Base-by-base conservation (phyloP, 2,888 invertebrate species). In the Antheraea yamamai region DNA sequence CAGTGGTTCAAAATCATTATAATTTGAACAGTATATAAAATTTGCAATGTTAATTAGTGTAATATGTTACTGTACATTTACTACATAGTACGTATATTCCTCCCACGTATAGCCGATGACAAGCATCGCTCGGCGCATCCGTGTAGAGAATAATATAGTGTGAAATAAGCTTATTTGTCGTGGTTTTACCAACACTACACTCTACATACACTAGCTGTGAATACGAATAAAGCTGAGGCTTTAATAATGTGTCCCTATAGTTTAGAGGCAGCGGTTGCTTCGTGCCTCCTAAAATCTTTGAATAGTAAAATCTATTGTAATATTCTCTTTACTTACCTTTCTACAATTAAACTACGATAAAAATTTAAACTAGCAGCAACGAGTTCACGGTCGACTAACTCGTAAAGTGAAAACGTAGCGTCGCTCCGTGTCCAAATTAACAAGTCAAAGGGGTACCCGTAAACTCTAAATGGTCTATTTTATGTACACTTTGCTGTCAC, bases 111-210 rank as follows among this genome's bases (percentile, higher is more conserved):
- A 66, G 16, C 2, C 30, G 64, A 66, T 66, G 64, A 66, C 26
- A 66, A 30, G 64, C 64, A 66, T 66, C 64, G 26, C 16, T 66
- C 64, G 64, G 3, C 30, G 30, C 64, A 16, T 16, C 14, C 30
- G 30, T 66, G 64, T 66, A 30, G 16, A 18, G 64, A 66, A 66
- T 66, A 66, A 66, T 7, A 66, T 66, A 66, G 26, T 66, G 64
- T 66, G 30, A 66, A 66, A 66, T 26, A 66, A 66, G 64, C 64
- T 66, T 66, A 16, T 66, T 66, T 66, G 14, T 66, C 18, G 30
- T 66, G 16, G 12, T 26, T 4, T 26, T 26, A 10, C 10, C 26
- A 66, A 26, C 30, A 61, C 20, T n/a, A 12, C 16, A 26, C 30
- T 26, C 26, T 20, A 16, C 30, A 16, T 66, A 30, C 64, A 66